phyloP scores from a whole-genome alignment of 2,888 invertebrate genomes.

The Ormyrus pomaceus region DNA sequence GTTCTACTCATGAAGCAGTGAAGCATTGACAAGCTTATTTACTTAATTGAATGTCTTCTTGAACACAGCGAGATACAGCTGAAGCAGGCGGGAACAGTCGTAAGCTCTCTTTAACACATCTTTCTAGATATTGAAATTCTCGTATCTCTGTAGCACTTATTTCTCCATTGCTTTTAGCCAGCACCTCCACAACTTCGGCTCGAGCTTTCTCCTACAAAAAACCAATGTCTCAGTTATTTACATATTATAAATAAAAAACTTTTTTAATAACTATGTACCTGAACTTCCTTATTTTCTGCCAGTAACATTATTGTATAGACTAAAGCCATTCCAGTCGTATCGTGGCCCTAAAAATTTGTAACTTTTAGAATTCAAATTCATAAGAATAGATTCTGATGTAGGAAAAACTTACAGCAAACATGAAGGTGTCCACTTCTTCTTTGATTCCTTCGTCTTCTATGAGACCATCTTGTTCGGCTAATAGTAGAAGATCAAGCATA shows the following conservation, averaged over 20 bases:
- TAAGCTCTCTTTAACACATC: constrained; percentile 83
- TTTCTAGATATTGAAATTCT: constrained; percentile 82
- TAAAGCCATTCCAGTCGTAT: constrained; percentile 79
- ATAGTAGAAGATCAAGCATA: constrained; percentile 68
- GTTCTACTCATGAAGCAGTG: neutral
- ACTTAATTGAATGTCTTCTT: constrained; percentile 76
- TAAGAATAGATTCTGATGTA: no score
- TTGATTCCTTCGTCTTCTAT: constrained; percentile 67
- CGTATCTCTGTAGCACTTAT: constrained; percentile 78
- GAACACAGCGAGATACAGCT: constrained; percentile 79
- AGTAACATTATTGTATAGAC: constrained; percentile 77
- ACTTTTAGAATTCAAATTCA: constrained; percentile 8
- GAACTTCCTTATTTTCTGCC: constrained; percentile 75
- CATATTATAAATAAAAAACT: no score
- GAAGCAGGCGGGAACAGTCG: constrained; percentile 83
- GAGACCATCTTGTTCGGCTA: constrained; percentile 60
- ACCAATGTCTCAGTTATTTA: no score
- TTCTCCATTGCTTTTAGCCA: constrained; percentile 76
- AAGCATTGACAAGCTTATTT: constrained; percentile 14
- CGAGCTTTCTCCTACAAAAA: constrained; percentile 59
- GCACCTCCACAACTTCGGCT: constrained; percentile 71
- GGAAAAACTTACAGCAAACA: constrained; percentile 59
- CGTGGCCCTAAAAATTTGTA: constrained; percentile 77
- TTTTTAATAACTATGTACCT: constrained; percentile 57
- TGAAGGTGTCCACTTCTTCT: constrained; percentile 71